phyloP scores from a whole-genome alignment of 2,888 invertebrate genomes.

The Disparrhopalites patrizii region DNA sequence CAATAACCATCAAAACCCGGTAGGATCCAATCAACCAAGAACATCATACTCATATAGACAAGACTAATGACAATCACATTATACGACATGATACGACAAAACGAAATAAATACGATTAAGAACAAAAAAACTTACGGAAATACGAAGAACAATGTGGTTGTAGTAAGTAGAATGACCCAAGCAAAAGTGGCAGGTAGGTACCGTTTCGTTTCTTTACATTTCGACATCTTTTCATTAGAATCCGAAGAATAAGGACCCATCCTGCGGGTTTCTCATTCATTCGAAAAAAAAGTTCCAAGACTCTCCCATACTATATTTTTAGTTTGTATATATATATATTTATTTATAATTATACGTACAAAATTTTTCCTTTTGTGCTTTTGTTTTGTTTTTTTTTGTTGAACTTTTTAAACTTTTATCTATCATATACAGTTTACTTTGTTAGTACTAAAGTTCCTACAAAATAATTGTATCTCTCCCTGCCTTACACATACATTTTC shows the following conservation, averaged over 20 bases:
- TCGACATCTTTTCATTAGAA: slow-evolving; percentile 65
- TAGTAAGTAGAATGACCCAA: slow-evolving; percentile 90
- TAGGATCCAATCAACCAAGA: too few relatives aligned
- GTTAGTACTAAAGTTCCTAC: too few relatives aligned
- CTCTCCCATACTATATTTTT: slow-evolving; percentile 9
- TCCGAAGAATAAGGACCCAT: slow-evolving; percentile 27
- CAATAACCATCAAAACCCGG: too few relatives aligned
- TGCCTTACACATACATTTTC: not conserved
- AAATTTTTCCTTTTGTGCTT: not conserved
- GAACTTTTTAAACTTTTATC: too few relatives aligned
- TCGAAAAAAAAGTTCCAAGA: slow-evolving; percentile 8
- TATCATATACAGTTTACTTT: too few relatives aligned
- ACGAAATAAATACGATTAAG: too few relatives aligned
- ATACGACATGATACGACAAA: too few relatives aligned
- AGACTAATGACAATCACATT: too few relatives aligned
- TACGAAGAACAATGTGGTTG: slow-evolving; percentile 92
- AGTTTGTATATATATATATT: too few relatives aligned
- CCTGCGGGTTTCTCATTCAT: slow-evolving; percentile 20
- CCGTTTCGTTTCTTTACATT: slow-evolving; percentile 94
- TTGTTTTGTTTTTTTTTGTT: too few relatives aligned
- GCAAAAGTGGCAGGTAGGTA: slow-evolving; percentile 98
- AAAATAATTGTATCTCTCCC: not conserved
- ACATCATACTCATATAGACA: too few relatives aligned
- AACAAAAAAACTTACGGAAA: slow-evolving; percentile 95
- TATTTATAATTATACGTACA: too few relatives aligned